Percentiles rank a stretch among this genome's conserved stretches.
Evolutionary conservation across 1,140 invertebrate species (phyloP).

Genomic region (Marisa cornuarietis): DNA sequence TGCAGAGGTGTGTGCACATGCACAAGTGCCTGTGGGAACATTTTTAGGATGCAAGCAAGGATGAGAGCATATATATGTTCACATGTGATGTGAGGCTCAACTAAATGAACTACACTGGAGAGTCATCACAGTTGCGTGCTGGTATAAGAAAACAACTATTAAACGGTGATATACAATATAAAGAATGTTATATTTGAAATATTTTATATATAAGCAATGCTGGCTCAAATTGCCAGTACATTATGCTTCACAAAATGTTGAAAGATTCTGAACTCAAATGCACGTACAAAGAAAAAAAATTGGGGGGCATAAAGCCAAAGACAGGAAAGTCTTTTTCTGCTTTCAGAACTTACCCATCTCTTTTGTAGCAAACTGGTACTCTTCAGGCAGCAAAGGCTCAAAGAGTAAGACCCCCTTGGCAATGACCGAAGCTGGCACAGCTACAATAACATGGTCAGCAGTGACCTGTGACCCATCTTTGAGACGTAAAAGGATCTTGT

Average conservation of each 20-base stretch:
- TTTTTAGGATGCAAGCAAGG: too few species aligned
- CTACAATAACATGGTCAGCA: constrained; percentile 49
- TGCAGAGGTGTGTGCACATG: too few species aligned
- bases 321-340: neutral
- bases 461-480: constrained; percentile 37
- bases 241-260: neutral
- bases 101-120: too few species aligned
- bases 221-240: neutral
- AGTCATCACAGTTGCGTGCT: too few species aligned
- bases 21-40: neutral
- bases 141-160: too few species aligned
- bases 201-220: too few species aligned
- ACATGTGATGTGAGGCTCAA: too few species aligned
- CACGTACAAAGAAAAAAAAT: neutral
- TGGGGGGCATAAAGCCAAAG: neutral
- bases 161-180: too few species aligned
- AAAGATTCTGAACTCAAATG: neutral
- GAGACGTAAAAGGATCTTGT: constrained; percentile 42
- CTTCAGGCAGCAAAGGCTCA: constrained; percentile 43
- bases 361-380: constrained; percentile 30
- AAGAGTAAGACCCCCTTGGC: constrained; percentile 38
- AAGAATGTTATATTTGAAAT: too few species aligned
- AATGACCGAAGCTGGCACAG: constrained; percentile 43
- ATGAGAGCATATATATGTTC: too few species aligned
- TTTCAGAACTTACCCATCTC: constrained; percentile 34